Evolutionary conservation across 2,888 invertebrate species (phyloP).

Genomic region (Polietes domitor): DNA sequence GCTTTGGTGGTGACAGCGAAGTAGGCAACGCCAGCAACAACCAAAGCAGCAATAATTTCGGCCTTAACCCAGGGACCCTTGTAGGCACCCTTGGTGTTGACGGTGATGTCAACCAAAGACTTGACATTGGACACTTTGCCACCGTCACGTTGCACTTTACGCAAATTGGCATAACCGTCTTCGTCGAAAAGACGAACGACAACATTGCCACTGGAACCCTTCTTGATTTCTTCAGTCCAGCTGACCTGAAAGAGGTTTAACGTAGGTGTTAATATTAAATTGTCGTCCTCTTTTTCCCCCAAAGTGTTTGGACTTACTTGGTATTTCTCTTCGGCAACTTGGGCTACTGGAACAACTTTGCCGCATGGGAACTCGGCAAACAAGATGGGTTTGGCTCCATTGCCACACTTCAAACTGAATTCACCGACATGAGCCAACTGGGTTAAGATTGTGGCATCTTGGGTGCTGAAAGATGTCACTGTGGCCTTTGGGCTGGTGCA

Average conservation of each 20-base stretch:
- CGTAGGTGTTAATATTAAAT: conserved; percentile 12
- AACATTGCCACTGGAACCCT: conserved; percentile 90
- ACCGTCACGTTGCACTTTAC: conserved; percentile 89
- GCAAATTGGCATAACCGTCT: conserved; percentile 93
- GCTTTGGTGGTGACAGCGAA: conserved; percentile 92
- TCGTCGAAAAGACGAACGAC: conserved; percentile 93
- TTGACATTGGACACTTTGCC: conserved; percentile 85
- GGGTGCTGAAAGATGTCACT: conserved; percentile 93
- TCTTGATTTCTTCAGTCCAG: conserved; percentile 94
- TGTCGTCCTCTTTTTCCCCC: conserved; percentile 7
- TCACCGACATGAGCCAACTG: conserved; percentile 95
- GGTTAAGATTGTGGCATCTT: conserved; percentile 94
- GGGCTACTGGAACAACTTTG: conserved; percentile 91
- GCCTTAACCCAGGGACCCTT: conserved; percentile 96
- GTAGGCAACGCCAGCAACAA: conserved; percentile 91
- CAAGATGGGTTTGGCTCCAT: conserved; percentile 86
- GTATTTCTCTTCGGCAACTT: conserved; percentile 89
- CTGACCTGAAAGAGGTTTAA: conserved; percentile 87
- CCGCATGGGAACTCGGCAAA: conserved; percentile 94
- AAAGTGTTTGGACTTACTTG: conserved; percentile 85
- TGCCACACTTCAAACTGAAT: conserved; percentile 91
- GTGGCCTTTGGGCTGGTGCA: conserved; percentile 86
- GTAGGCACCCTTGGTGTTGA: conserved; percentile 91
- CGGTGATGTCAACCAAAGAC: conserved; percentile 85
- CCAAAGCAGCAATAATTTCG: conserved; percentile 91